Percentiles rank a stretch among this genome's conserved stretches.
Conservation (phyloP, 2,888 invertebrate genomes). For the Eupeodes luniger region DNA sequence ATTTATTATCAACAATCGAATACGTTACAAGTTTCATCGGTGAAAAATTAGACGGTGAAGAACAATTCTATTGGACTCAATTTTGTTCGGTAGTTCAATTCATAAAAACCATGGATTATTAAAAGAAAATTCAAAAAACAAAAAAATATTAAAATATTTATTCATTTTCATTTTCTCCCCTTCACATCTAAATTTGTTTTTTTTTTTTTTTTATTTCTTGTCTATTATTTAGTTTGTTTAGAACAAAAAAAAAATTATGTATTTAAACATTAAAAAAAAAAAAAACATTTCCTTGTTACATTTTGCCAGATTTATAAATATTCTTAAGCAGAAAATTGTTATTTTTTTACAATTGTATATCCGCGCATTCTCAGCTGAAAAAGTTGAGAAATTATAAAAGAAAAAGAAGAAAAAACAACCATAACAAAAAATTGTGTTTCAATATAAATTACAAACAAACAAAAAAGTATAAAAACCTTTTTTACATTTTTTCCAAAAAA, state of each 20-base stretch:
- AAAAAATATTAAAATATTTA: slow-evolving; percentile 39
- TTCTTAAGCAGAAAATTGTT: slow-evolving; percentile 69
- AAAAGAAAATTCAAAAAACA: slow-evolving; percentile 75
- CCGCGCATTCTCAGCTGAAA: slow-evolving; percentile 44
- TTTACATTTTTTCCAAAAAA: slow-evolving; percentile 44
- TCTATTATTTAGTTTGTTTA: slow-evolving; percentile 42
- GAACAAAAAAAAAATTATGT: slow-evolving; percentile 42
- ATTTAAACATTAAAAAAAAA: slow-evolving; percentile 37
- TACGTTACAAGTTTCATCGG: slow-evolving; percentile 97
- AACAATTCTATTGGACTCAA: slow-evolving; percentile 99
- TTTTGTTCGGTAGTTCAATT: slow-evolving; percentile 98
- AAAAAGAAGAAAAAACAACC: neutral
- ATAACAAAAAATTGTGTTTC: slow-evolving; percentile 55
- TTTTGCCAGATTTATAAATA: slow-evolving; percentile 65
- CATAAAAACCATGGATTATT: slow-evolving; percentile 95
- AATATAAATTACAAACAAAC: slow-evolving; percentile 41
- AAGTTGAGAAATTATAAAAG: slow-evolving; percentile 40
- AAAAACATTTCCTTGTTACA: slow-evolving; percentile 57
- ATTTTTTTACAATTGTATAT: slow-evolving; percentile 67
- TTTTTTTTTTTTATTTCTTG: slow-evolving; percentile 23
- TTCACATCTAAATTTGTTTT: slow-evolving; percentile 25
- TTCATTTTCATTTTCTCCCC: slow-evolving; percentile 22
- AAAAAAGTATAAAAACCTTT: slow-evolving; percentile 33
- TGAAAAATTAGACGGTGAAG: slow-evolving; percentile 92
- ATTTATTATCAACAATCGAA: slow-evolving; percentile 96